Base-by-base conservation (phyloP, 2,113 vertebrate genomes). In the Desmodus rotundus region DNA sequence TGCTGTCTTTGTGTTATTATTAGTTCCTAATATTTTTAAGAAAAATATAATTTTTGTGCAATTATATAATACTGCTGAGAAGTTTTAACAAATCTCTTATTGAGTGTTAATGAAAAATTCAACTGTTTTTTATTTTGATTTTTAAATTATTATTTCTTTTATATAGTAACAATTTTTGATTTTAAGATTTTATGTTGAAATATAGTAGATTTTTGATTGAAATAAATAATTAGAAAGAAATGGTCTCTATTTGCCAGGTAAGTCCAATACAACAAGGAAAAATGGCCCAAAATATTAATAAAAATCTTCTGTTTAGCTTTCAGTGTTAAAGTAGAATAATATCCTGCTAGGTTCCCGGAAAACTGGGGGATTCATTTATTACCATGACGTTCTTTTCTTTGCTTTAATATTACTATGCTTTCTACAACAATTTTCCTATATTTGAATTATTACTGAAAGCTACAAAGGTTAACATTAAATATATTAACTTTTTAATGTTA, bases 401-500 rank as follows among this genome's bases (percentile, higher is more conserved):
- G 72, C 82, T 95, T 97, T 96, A 87, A 56, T 95, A 74, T 90
- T 95, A 47, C 47, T 83, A 68, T 73, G 87, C 96, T 97, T 98
- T 98, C 93, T 26, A 87, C 96, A 98, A 94, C 50, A 90, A 95
- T 86, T 91, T 61, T 94, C 12, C 65, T 92, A n/a, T 87, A 43
- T 92, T 96, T 97, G 54, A 92, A 91, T 93, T 93, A 92, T 96
- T 96, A 91, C 84, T 52, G 5, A 93, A 97, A 95, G 87, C 28
- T 91, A 43, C 89, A 95, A 82, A 98, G 74, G 95, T 74, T 89
- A 95, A 78, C 56, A 83, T 97, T 98, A 97, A 98, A 97, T 97
- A 95, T 87, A 95, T 96, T 95, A 97, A 94, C 81, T 88, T 97
- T 97, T 91, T 92, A 98, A 87, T 92, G 89, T 96, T 87, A 90